A percentile compares a stretch with the other conserved stretches of the same genome.
Evolutionary conservation across 64 coral and sea anemone species (phyloP).

Genomic region (Catalaphyllia jardinei): DNA sequence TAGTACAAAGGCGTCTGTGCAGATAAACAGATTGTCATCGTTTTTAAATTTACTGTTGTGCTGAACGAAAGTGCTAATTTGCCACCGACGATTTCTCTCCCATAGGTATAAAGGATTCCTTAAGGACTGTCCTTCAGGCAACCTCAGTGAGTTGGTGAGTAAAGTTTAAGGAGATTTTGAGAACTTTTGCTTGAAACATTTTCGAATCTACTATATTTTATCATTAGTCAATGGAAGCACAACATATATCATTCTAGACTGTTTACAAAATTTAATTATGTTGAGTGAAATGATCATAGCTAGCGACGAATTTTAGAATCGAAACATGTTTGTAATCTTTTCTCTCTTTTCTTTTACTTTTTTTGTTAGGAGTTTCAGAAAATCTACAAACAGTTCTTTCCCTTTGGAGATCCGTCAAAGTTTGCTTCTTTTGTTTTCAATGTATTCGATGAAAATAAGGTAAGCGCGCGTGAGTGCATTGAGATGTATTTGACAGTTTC

Average conservation of each 20-base stretch:
- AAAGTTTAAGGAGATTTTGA: background rate
- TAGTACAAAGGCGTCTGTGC: background rate
- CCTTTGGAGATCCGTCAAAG: constrained; percentile 87
- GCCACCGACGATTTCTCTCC: background rate
- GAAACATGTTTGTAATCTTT: background rate
- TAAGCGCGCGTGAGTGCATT: background rate
- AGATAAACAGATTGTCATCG: background rate
- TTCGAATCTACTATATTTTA: too few relatives aligned
- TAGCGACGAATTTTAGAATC: background rate
- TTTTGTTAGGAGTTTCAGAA: constrained; percentile 89
- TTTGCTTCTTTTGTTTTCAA: constrained; percentile 99
- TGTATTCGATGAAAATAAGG: constrained; percentile 99
- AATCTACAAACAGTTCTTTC: constrained; percentile 99
- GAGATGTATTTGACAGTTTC: too few relatives aligned
- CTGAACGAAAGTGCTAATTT: background rate
- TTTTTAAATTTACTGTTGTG: background rate
- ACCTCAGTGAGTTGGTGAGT: constrained; percentile 87
- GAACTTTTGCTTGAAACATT: background rate
- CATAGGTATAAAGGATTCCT: constrained; percentile 95
- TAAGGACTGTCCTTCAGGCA: constrained; percentile 90
- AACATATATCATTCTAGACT: background rate
- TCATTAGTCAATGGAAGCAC: background rate
- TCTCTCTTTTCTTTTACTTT: constrained; percentile 35
- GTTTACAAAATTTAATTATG: constrained; percentile 41
- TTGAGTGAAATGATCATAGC: constrained; percentile 17